Base-by-base conservation (phyloP, 2,113 vertebrate species). In the Morone chrysops region DNA sequence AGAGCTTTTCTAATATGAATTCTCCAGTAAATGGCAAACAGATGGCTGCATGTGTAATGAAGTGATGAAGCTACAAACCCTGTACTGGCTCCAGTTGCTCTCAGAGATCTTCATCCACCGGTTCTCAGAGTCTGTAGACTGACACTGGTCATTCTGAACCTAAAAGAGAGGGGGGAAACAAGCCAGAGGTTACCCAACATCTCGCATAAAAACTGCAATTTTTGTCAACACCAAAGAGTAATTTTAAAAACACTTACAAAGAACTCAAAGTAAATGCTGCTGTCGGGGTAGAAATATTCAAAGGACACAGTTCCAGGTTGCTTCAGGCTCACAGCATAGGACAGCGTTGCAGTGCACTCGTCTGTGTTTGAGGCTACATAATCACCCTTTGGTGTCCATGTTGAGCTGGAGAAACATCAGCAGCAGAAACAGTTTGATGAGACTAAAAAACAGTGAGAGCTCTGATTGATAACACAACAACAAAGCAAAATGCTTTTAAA, bases 121-220 rank as follows among this genome's bases (percentile, higher is more conserved):
- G 36, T 92, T 95, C 31, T 96, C 93, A 20, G 97, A 95, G 60
- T 95, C 95, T 0, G 89, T 97, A 45, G 97, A 96, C 90, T 99
- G 97, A 87, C 98, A 99, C 94, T 99, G 97, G 88, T 99, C 98
- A 1, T 99, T 99, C 92, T 99, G 98, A 81, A 99, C 95, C 98
- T 99, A 69, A 0, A 31, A 70, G 10, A 4, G 48, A 6, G 10
- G 5, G 2, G 6, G 53, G 43, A 47, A 67, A 56, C 0, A 2
- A 61, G 13, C 5, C 2, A 66, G 12, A 40, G 10, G n/a, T 89
- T 3, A 38, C 2, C 12, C 62, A 65, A 70, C 43, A 38, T n/a
- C 38, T 14, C 4, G 4, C 6, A 2, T 0, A 7, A 45, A 74
- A 41, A 22, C 17, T 60, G 4, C 50, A 4, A 12, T 36, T 18